Evolutionary conservation across 2,113 vertebrate species (phyloP).

Genomic region (Clarias magur): DNA sequence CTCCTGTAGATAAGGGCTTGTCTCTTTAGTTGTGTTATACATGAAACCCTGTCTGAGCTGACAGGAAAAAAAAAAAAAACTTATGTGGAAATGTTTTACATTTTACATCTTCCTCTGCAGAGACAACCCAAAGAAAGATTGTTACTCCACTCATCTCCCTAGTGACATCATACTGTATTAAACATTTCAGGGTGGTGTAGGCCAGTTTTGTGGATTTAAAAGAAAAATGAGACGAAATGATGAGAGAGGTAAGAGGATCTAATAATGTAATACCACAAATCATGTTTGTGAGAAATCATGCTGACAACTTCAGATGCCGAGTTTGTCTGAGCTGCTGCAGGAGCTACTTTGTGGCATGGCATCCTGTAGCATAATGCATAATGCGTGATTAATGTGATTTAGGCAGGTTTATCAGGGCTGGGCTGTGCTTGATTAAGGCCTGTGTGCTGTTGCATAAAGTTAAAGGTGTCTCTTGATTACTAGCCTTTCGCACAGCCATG

Average conservation of each 20-base stretch:
- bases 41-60: background rate
- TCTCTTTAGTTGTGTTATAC: background rate
- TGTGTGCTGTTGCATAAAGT: slow-evolving; percentile 65
- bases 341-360: slow-evolving; percentile 34
- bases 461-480: slow-evolving; percentile 70
- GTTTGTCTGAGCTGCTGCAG: slow-evolving; percentile 41
- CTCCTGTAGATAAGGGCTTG: background rate
- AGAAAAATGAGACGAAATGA: background rate
- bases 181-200: slow-evolving; percentile 14
- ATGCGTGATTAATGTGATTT: slow-evolving; percentile 77
- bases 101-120: background rate
- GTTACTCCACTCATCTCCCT: background rate
- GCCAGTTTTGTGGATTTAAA: slow-evolving; percentile 9
- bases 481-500: slow-evolving; percentile 63
- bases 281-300: slow-evolving; percentile 57
- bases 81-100: background rate
- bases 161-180: background rate
- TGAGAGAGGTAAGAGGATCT: slow-evolving; percentile 31
- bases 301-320: slow-evolving; percentile 50
- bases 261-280: slow-evolving; percentile 40
- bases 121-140: background rate
- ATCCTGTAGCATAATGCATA: slow-evolving; percentile 52
- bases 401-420: slow-evolving; percentile 69
- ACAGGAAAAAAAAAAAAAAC: background rate
- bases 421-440: slow-evolving; percentile 72